Evolutionary conservation across 2,113 vertebrate genomes (phyloP).

Genomic region (Clarias magur): DNA sequence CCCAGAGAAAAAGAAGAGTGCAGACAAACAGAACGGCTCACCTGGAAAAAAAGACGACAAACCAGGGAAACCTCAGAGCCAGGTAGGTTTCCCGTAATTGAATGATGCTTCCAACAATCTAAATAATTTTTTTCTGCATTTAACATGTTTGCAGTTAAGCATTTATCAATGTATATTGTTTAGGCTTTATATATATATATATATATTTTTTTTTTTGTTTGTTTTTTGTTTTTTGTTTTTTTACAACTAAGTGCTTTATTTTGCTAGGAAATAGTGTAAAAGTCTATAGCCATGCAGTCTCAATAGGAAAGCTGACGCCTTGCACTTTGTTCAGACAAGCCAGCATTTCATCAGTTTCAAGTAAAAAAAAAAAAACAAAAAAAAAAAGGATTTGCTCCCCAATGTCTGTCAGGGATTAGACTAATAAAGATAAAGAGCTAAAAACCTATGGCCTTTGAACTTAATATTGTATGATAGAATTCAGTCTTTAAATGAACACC

Average conservation of each 20-base stretch:
- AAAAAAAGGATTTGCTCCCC: not conserved
- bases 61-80: conserved; percentile 59
- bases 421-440: not conserved
- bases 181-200: not conserved
- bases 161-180: not conserved
- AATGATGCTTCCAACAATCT: not conserved
- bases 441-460: not conserved
- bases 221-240: not conserved
- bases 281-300: not conserved
- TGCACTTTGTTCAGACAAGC: not conserved
- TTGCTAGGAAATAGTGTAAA: not conserved
- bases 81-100: conserved; percentile 59
- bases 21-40: conserved; percentile 69
- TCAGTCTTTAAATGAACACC: not conserved
- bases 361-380: not conserved
- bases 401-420: not conserved
- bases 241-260: not conserved
- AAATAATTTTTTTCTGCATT: not conserved
- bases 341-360: not conserved
- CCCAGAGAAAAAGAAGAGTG: conserved; percentile 66
- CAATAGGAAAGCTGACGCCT: not conserved
- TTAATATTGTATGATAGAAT: not conserved
- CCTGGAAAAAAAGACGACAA: conserved; percentile 65
- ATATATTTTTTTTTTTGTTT: too few relatives aligned
- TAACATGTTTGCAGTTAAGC: not conserved